phyloP scores from a whole-genome alignment of 2,888 invertebrate genomes.

The Steinernema hermaphroditum region DNA sequence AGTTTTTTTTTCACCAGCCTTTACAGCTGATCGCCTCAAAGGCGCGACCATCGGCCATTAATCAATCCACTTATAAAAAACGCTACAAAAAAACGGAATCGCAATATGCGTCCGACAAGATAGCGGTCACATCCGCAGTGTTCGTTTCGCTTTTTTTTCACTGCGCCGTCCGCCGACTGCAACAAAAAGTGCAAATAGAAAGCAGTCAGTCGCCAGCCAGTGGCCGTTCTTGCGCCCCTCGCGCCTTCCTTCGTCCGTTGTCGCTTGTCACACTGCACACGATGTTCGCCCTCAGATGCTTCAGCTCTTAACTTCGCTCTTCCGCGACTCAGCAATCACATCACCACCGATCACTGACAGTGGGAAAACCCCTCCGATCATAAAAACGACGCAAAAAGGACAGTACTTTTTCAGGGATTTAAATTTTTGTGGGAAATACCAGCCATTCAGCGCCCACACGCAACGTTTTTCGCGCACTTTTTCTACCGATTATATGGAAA shows the following conservation, averaged over 20 bases:
- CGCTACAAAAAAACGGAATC: constrained; percentile 25
- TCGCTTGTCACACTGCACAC: background rate
- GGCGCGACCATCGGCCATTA: background rate
- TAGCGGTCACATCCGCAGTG: background rate
- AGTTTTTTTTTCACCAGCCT: too few species aligned
- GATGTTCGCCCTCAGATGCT: background rate
- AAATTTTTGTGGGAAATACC: background rate
- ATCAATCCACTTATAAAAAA: constrained; percentile 7
- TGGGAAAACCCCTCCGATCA: too few species aligned
- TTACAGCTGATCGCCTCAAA: constrained; percentile 20
- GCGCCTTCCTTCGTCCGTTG: background rate
- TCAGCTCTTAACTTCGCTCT: background rate
- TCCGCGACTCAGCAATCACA: background rate
- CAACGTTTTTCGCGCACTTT: background rate
- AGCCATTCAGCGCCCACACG: background rate
- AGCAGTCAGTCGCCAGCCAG: too few species aligned
- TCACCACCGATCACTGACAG: background rate
- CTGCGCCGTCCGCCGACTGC: background rate
- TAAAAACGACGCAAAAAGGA: background rate
- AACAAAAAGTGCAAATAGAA: constrained; percentile 4
- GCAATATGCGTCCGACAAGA: constrained; percentile 24
- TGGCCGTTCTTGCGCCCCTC: background rate
- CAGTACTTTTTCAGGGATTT: constrained; percentile 25
- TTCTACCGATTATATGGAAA: too few species aligned
- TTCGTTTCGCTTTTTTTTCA: too few species aligned